Evolutionary conservation across 2,888 invertebrate genomes (phyloP).

Genomic region (Caenorhabditis doughertyi): DNA sequence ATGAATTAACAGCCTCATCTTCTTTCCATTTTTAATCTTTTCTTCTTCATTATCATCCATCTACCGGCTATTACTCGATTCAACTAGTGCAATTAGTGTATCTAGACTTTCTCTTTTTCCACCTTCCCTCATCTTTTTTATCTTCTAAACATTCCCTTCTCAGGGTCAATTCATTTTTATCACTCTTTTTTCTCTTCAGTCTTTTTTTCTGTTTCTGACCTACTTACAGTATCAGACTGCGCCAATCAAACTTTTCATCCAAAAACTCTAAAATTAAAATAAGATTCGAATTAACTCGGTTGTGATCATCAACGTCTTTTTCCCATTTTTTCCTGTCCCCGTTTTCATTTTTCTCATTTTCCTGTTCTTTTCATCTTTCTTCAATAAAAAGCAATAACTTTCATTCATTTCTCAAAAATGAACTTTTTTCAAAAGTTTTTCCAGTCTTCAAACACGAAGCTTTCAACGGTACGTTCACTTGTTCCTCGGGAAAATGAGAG

Average conservation of each 20-base stretch:
- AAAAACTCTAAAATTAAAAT: neutral
- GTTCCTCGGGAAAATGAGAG: neutral
- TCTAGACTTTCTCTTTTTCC: neutral
- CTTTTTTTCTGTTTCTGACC: slow-evolving; percentile 3
- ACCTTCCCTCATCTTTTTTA: neutral
- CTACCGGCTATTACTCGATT: slow-evolving; percentile 24
- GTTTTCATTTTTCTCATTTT: neutral
- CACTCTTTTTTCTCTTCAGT: neutral
- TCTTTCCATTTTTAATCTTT: neutral
- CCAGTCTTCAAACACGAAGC: slow-evolving; percentile 42
- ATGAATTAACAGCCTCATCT: neutral
- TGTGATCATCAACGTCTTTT: slow-evolving; percentile 36
- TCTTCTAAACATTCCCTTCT: slow-evolving; percentile 52
- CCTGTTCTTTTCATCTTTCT: neutral
- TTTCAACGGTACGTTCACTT: slow-evolving; percentile 37
- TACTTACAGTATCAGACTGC: neutral
- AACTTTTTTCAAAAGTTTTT: slow-evolving; percentile 55
- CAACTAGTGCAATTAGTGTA: slow-evolving; percentile 46
- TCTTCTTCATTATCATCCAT: slow-evolving; percentile 9
- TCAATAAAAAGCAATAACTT: slow-evolving; percentile 22
- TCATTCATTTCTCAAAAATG: slow-evolving; percentile 36
- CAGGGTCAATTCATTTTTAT: slow-evolving; percentile 40
- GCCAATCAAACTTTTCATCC: neutral
- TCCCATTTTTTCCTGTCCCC: slow-evolving; percentile 9
- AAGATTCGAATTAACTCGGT: slow-evolving; percentile 3